phyloP scores from a whole-genome alignment of 2,797 vertebrate species.

The Lithobates sylvaticus region DNA sequence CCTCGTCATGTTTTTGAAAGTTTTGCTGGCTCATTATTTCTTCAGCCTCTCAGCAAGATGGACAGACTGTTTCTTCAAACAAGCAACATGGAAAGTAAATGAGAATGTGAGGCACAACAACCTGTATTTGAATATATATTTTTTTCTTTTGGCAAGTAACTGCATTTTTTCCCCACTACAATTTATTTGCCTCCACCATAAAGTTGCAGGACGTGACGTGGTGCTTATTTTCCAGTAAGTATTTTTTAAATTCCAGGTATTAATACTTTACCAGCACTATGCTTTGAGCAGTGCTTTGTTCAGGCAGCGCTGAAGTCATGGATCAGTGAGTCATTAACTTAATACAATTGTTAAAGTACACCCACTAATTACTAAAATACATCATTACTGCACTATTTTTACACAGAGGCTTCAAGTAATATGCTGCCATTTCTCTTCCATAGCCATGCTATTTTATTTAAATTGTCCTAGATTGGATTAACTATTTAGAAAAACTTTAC shows the following conservation, averaged over 20 bases:
- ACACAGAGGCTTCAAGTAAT: not conserved
- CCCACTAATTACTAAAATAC: conserved; percentile 32
- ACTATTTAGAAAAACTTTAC: not conserved
- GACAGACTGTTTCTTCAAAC: conserved; percentile 74
- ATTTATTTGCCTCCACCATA: not conserved
- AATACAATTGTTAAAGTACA: conserved; percentile 15
- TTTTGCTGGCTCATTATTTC: conserved; percentile 68
- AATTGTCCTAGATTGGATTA: not conserved
- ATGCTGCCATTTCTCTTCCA: conserved; percentile 2
- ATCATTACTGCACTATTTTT: conserved; percentile 40
- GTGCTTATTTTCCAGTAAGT: conserved; percentile 43
- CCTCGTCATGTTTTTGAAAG: conserved; percentile 36
- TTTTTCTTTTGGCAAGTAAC: not conserved
- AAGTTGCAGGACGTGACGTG: not conserved
- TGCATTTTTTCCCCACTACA: not conserved
- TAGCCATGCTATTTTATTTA: not conserved
- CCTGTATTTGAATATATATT: not conserved
- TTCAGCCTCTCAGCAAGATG: conserved; percentile 62
- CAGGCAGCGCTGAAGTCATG: not conserved
- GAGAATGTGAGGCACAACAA: not conserved
- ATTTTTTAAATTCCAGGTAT: conserved; percentile 14
- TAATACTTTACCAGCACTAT: not conserved
- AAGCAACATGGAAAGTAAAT: not conserved
- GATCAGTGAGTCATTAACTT: conserved; percentile 35
- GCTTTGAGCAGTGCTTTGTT: not conserved